phyloP scores from a whole-genome alignment of 2,113 vertebrate species.

The Tachysurus vachellii region DNA sequence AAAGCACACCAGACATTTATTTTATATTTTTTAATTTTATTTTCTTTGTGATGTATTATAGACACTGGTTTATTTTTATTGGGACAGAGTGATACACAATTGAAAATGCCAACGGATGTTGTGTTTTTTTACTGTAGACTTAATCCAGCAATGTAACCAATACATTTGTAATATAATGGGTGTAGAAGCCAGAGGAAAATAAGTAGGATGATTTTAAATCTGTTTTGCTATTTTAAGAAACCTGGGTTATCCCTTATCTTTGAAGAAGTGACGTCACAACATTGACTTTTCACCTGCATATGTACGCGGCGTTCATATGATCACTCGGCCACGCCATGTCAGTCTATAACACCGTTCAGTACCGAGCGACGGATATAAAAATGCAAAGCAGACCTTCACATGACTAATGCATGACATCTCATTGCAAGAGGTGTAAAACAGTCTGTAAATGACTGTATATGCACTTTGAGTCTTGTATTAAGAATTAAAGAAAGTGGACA shows the following conservation, averaged over 20 bases:
- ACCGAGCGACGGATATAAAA: background rate
- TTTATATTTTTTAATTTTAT: background rate
- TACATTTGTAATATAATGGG: background rate
- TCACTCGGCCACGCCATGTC: background rate
- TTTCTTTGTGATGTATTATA: background rate
- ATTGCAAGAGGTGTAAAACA: conserved; percentile 55
- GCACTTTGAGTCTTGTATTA: conserved; percentile 30
- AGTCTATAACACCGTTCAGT: too few relatives aligned
- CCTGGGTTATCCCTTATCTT: too few relatives aligned
- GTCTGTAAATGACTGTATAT: background rate
- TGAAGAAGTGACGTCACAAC: background rate
- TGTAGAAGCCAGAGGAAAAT: background rate
- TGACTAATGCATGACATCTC: conserved; percentile 22
- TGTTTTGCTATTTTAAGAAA: background rate
- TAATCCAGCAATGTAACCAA: background rate
- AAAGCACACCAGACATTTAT: background rate
- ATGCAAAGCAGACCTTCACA: background rate
- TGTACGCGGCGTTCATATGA: background rate
- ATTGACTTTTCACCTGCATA: background rate
- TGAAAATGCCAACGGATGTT: background rate
- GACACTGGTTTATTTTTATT: background rate
- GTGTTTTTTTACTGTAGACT: background rate
- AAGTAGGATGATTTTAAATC: background rate
- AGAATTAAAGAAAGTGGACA: conserved; percentile 14
- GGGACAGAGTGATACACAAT: background rate